Percentiles rank a stretch among this genome's conserved stretches.
Evolutionary conservation across 2,113 vertebrate species (phyloP).

Genomic region (Anolis carolinensis): DNA sequence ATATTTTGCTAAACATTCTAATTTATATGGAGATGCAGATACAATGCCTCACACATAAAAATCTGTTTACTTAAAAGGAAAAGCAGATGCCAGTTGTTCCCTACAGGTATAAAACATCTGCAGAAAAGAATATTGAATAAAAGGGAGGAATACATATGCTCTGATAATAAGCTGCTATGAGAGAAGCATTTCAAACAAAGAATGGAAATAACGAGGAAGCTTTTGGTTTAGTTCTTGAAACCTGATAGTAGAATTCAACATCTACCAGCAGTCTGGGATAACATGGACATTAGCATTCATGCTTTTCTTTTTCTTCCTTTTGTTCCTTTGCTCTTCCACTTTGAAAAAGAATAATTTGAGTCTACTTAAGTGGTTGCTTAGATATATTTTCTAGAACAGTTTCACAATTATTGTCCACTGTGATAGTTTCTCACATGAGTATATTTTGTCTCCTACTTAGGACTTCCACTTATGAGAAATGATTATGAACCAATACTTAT

Average conservation of each 20-base stretch:
- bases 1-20: constrained; percentile 23
- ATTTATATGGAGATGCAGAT: constrained; percentile 22
- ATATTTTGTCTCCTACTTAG: not conserved
- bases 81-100: constrained; percentile 4
- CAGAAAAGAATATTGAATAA: constrained; percentile 10
- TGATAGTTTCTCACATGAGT: not conserved
- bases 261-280: not conserved
- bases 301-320: not conserved
- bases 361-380: not conserved
- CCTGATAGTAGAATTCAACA: not conserved
- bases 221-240: not conserved
- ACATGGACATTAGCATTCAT: not conserved
- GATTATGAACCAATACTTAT: not conserved
- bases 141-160: not conserved
- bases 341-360: not conserved
- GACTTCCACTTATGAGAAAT: not conserved
- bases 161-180: not conserved
- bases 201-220: not conserved
- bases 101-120: constrained; percentile 12
- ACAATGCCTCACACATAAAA: not conserved
- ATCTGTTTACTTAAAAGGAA: constrained; percentile 15
- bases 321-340: too few species aligned
- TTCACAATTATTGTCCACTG: not conserved
- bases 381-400: not conserved
- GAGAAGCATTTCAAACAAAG: not conserved